Conservation (phyloP, 2,888 invertebrate species). For the Dicyrtoma fusca region DNA sequence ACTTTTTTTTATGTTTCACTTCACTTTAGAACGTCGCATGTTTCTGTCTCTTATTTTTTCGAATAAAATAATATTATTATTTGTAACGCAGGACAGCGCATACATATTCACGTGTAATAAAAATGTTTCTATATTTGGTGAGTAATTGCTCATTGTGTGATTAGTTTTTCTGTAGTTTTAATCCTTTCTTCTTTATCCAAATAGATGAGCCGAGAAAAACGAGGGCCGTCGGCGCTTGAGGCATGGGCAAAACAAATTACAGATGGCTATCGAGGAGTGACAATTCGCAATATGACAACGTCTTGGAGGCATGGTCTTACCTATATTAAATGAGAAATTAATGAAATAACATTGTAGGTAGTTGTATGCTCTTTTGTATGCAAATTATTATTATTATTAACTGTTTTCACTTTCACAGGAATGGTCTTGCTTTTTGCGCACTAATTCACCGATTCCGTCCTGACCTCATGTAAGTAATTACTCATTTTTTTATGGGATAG, state of each 20-base stretch:
- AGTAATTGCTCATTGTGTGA: neutral
- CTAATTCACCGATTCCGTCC: conserved; percentile 94
- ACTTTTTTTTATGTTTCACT: too few species aligned
- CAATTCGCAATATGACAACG: conserved; percentile 91
- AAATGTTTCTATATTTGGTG: too few species aligned
- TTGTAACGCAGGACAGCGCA: too few species aligned
- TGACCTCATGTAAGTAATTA: conserved; percentile 84
- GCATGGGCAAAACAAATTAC: conserved; percentile 89
- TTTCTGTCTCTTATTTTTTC: too few species aligned
- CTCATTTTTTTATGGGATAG: neutral
- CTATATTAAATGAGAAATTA: too few species aligned
- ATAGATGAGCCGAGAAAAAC: conserved; percentile 47
- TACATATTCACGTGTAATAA: too few species aligned
- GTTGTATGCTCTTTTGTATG: too few species aligned
- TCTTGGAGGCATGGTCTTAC: conserved; percentile 84
- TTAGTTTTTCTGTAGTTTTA: neutral
- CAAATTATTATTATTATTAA: too few species aligned
- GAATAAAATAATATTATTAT: too few species aligned
- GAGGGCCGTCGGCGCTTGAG: conserved; percentile 60
- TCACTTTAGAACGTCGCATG: neutral
- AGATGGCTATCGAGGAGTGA: conserved; percentile 86
- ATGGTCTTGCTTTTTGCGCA: conserved; percentile 84
- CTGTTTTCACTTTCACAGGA: too few species aligned
- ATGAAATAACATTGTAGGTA: too few species aligned
- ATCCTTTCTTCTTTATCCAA: conserved; percentile 2